Evolutionary conservation across 2,888 invertebrate genomes (phyloP), one percentile per base, ranked within the genome.

Genomic region (Acleris emargana): DNA sequence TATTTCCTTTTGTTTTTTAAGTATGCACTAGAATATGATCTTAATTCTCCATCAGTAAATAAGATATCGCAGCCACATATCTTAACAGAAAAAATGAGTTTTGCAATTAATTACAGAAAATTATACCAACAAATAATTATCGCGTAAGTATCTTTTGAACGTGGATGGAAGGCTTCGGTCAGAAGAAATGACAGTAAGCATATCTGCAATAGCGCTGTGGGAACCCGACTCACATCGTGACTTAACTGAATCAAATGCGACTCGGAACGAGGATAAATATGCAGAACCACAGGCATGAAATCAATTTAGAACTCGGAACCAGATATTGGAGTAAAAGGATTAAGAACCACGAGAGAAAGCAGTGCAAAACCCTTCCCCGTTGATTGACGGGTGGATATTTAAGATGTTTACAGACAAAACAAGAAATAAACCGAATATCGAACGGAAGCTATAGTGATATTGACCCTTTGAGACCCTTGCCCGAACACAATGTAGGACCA

Each of bases 371-470:
- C 70, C 69, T 69, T 70, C 67, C 62, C 67, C 68, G 55, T 54
- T 82, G 82, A 87, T 79, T 84, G 86, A 86, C 80, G 75, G 75
- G 72, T 64, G 62, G 79, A 77, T 73, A 83, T 78, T 81, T 82
- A 79, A 83, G 82, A 82, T 84, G 86, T 86, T 86, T 84, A 74
- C 77, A 83, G 79, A 86, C 76, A 81, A 83, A 86, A 87, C 79
- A 88, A 86, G 80, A 79, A 80, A 75, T 81, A 77, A 83, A 80
- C 75, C 71, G 74, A 77, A 79, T 79, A 77, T 78, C 72, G 77
- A 87, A 91, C 91, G 89, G 91, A 91, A 92, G 91, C 88, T 67
- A 75, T 73, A 71, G 74, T 83, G 80, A 84, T 88, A 85, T 87
- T 90, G 90, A 90, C 90, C 88, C 87, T 88, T 83, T 79, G 72